Evolutionary conservation across 2,797 vertebrate species (phyloP).

Genomic region (Dermochelys coriacea): DNA sequence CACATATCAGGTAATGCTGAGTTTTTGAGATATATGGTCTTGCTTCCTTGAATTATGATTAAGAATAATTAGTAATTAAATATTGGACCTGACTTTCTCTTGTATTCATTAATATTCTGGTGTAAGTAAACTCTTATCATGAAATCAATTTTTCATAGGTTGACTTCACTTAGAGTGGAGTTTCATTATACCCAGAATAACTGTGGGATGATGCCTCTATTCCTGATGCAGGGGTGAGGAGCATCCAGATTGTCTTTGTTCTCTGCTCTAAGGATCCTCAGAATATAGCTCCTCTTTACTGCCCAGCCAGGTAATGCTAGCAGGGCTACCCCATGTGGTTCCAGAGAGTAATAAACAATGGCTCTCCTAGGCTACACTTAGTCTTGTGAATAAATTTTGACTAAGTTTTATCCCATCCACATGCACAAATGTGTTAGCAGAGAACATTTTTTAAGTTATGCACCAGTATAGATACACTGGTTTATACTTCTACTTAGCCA

Average conservation of each 20-base stretch:
- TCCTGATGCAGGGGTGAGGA: neutral
- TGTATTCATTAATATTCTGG: neutral
- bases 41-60: neutral
- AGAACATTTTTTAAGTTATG: neutral
- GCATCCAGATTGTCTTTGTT: neutral
- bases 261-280: neutral
- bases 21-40: neutral
- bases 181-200: neutral
- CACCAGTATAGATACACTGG: neutral
- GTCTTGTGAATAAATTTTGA: constrained; percentile 56
- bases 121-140: neutral
- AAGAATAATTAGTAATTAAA: neutral
- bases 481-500: neutral
- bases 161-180: neutral
- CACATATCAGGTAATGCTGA: neutral
- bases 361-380: constrained; percentile 21
- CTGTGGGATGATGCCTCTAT: rapidly evolving
- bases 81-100: neutral
- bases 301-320: neutral
- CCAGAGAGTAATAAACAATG: neutral
- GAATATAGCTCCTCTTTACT: neutral
- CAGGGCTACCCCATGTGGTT: neutral
- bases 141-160: neutral
- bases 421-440: neutral
- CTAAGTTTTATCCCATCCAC: neutral